These are phyloP conservation scores for Mellivora capensis DNA, from an alignment of 2,113 vertebrate genomes.

Conservation along the genomic window DNA sequence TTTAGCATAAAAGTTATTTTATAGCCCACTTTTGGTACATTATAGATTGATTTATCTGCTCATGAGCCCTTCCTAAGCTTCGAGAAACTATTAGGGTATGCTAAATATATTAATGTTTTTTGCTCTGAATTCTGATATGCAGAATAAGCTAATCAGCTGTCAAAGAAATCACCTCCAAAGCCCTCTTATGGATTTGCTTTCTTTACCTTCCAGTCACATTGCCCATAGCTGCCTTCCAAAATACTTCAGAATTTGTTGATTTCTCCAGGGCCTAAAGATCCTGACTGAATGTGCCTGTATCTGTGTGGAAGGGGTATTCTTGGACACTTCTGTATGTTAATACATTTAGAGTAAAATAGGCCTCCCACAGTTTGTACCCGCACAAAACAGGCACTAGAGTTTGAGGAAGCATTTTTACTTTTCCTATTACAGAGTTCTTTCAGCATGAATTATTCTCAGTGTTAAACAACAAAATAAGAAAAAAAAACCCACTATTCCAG, in stretches of 20 bases:
- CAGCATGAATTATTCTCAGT: background rate
- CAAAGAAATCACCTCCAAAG: background rate
- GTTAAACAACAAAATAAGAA: constrained; percentile 21
- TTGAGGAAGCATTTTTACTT: background rate
- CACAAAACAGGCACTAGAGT: background rate
- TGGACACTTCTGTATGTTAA: background rate
- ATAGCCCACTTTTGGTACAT: background rate
- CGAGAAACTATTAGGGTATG: background rate
- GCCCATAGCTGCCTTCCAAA: background rate
- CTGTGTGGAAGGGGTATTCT: background rate
- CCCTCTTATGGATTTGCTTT: background rate
- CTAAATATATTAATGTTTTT: background rate
- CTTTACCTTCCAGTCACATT: background rate
- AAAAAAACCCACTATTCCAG: background rate
- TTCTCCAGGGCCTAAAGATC: background rate
- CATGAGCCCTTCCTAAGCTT: background rate
- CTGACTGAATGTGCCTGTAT: background rate
- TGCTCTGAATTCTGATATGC: background rate
- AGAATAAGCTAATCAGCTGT: background rate
- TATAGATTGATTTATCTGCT: background rate
- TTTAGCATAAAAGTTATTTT: background rate
- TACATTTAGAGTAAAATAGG: no score
- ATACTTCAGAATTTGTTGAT: background rate
- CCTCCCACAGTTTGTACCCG: background rate
- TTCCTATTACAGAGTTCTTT: background rate